Base-by-base conservation (phyloP, 1,140 invertebrate genomes). In the Drosophila carrolli region DNA sequence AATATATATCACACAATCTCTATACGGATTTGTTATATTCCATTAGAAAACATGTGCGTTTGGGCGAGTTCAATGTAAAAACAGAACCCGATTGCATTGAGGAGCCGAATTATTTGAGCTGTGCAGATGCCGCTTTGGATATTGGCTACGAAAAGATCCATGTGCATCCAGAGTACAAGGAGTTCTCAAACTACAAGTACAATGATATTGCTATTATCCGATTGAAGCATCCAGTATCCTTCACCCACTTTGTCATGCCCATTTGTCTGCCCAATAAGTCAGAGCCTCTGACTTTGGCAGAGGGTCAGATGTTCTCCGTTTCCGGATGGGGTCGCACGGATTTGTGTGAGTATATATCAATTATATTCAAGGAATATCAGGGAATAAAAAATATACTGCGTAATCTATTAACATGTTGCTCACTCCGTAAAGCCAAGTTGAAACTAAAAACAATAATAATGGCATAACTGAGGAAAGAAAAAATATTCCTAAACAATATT, bases 321-420 rank as follows among this genome's bases (percentile, higher is more conserved):
- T 96, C 96, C 8, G 97, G 97, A 11, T 98, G 97, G 97, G 97
- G 97, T 8, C 95, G 94, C 91, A 96, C 96, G 9, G 95, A 96
- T 92, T 71, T 92, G 19, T 92, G 91, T 92, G 44, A 89, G 91
- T 76, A 11, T 11, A 19, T 19, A 19, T 19, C 4, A 29, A n/a
- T 9, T 3, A 32, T 1, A n/a, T 14, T 50, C 7, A 32, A 1
- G 8, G 3, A 8, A 0, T 10, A 5, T 4, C 23, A 14, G 5
- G 6, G 5, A 16, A n/a, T 8, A 8, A 14, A 7, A 5, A 40
- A n/a, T 13, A n/a, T 40, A 40, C 2, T 40, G 1, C 4, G 13
- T 13, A 5, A 40, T n/a, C 11, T 5, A n/a, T n/a, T 13, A 5
- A 6, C 11, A 2, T 5, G 41, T 16, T 16, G 6, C 1, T 10